phyloP scores from a whole-genome alignment of 1,140 invertebrate species.

The Tetragonula clypearis region DNA sequence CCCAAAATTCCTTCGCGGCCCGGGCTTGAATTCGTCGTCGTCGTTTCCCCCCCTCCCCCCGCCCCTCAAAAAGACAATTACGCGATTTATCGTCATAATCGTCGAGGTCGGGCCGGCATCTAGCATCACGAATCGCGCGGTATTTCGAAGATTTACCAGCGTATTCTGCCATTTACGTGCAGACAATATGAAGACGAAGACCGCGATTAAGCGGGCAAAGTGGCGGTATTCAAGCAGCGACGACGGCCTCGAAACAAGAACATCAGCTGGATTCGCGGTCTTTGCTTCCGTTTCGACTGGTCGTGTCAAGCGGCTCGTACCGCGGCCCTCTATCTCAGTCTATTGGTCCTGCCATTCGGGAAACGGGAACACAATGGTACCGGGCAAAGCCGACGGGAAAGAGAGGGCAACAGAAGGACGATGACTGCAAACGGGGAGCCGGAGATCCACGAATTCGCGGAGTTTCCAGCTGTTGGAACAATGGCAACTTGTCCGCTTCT shows the following conservation, averaged over 20 bases:
- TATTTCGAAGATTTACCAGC: slow-evolving; percentile 50
- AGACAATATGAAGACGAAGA: slow-evolving; percentile 61
- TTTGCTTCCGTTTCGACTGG: slow-evolving; percentile 9
- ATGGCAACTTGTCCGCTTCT: slow-evolving; percentile 57
- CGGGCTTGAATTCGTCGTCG: neutral
- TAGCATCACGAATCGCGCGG: neutral
- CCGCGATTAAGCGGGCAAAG: slow-evolving; percentile 41
- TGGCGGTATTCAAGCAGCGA: neutral
- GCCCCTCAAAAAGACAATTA: neutral
- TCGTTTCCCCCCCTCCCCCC: too few species aligned
- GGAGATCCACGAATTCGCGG: slow-evolving; percentile 40
- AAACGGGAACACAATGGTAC: slow-evolving; percentile 51
- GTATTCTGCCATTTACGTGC: slow-evolving; percentile 7
- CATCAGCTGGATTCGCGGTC: slow-evolving; percentile 9
- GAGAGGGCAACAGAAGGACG: slow-evolving; percentile 24
- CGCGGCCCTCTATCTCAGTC: slow-evolving; percentile 16
- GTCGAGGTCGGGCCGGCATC: neutral
- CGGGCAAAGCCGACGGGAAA: slow-evolving; percentile 41
- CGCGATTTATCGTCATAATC: slow-evolving; percentile 34
- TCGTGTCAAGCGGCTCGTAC: slow-evolving; percentile 17
- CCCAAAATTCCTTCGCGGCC: neutral
- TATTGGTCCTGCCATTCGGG: slow-evolving; percentile 45
- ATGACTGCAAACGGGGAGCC: neutral
- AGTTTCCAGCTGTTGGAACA: slow-evolving; percentile 59
- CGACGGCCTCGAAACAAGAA: slow-evolving; percentile 23